Evolutionary conservation across 2,888 invertebrate genomes (phyloP).

Genomic region (Caenorhabditis parvicauda): DNA sequence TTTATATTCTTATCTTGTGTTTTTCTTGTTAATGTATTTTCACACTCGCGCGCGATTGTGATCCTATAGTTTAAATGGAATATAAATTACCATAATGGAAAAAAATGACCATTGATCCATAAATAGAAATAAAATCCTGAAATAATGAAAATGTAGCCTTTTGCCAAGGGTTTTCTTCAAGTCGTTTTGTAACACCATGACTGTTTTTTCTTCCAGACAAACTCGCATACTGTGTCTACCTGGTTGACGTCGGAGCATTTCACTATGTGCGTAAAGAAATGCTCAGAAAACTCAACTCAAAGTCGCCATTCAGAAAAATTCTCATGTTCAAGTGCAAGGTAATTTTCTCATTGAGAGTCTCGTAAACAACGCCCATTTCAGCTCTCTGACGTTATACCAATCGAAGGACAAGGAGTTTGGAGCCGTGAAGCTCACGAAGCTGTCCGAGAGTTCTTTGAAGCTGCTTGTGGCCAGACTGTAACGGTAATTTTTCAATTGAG

Average conservation of each 20-base stretch:
- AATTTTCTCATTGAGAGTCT: neutral
- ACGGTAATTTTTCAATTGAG: constrained; percentile 27
- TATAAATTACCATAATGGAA: neutral
- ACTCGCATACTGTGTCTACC: constrained; percentile 37
- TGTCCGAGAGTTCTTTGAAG: constrained; percentile 42
- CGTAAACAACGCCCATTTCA: constrained; percentile 1
- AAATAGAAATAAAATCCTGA: neutral
- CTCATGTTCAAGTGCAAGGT: constrained; percentile 51
- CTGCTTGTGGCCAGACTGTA: constrained; percentile 34
- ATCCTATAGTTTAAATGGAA: too few relatives aligned
- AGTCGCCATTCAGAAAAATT: constrained; percentile 50
- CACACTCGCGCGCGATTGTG: too few relatives aligned
- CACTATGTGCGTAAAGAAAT: constrained; percentile 39
- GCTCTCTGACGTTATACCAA: constrained; percentile 41
- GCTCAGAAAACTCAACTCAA: constrained; percentile 39
- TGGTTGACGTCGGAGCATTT: constrained; percentile 47
- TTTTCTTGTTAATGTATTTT: too few relatives aligned
- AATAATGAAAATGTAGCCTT: too few relatives aligned
- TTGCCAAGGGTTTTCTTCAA: neutral
- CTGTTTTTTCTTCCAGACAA: constrained; percentile 25
- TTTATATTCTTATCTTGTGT: too few relatives aligned
- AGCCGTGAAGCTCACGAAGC: constrained; percentile 43
- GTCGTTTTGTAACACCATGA: too few relatives aligned
- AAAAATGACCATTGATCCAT: neutral
- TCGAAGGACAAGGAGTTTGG: constrained; percentile 43